Conservation (phyloP, 2,113 vertebrate species). For the Boleophthalmus pectinirostris region DNA sequence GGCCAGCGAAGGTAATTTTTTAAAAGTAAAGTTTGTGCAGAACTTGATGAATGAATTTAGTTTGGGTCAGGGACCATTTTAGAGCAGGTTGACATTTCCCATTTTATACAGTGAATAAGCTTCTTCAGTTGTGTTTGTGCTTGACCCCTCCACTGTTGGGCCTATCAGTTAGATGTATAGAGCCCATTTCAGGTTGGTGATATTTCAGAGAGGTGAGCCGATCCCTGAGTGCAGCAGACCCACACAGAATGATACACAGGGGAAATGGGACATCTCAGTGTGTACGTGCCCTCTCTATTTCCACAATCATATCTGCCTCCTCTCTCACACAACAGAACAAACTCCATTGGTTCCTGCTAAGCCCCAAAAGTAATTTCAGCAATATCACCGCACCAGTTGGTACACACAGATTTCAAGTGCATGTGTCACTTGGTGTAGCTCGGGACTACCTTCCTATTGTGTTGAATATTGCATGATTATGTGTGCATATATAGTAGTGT, state of each 20-base stretch:
- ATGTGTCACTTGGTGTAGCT: slow-evolving; percentile 11
- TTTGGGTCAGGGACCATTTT: not conserved
- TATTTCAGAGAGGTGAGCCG: slow-evolving; percentile 46
- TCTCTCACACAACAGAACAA: slow-evolving; percentile 11
- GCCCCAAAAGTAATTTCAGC: slow-evolving; percentile 60
- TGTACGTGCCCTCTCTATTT: slow-evolving; percentile 22
- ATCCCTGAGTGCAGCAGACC: slow-evolving; percentile 27
- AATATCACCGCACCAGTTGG: slow-evolving; percentile 33
- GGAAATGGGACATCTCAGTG: slow-evolving; percentile 16
- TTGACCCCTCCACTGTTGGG: not conserved
- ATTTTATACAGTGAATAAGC: not conserved
- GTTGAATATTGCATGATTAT: slow-evolving; percentile 24
- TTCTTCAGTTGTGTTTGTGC: not conserved
- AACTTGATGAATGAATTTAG: not conserved
- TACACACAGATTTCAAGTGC: slow-evolving; percentile 29
- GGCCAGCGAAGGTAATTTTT: too few relatives aligned
- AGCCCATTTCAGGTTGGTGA: slow-evolving; percentile 33
- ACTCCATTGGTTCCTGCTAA: slow-evolving; percentile 40
- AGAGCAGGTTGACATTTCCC: not conserved
- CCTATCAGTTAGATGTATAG: slow-evolving; percentile 14
- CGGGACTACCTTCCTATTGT: slow-evolving; percentile 15
- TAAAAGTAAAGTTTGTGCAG: too few relatives aligned
- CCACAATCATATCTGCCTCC: slow-evolving; percentile 23
- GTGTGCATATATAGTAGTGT: not conserved
- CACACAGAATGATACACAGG: slow-evolving; percentile 16